Evolutionary conservation across 2,797 vertebrate genomes (phyloP), one percentile per base, ranked within the genome.

Genomic region (Apogon hyalosoma): DNA sequence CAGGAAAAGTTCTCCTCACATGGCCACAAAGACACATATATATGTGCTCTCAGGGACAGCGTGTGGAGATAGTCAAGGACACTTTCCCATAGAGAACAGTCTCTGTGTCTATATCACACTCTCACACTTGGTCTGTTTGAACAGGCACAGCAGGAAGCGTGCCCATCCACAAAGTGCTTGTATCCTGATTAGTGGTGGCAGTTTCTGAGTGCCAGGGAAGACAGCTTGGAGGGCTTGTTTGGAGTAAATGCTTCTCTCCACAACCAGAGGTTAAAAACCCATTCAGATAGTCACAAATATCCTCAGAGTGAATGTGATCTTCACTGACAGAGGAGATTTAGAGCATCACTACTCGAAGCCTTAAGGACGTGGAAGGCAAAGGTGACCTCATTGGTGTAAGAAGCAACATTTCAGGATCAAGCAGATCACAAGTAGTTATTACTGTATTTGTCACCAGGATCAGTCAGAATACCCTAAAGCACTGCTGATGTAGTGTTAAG

Each of bases 171-270:
- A 31, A 51, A 18, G 70, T 21, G 39, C 80, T 64, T 21, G 69
- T 52, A 13, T 73, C 77, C 87, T 91, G 88, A 92, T 93, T 92
- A 91, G 86, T 78, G 73, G 74, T 86, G 75, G 61, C 79, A 78
- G 69, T 72, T 73, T 74, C 75, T 54, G 65, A 61, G 73, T 76
- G 81, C 87, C 79, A 80, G 66, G 53, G 56, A 75, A 74, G 83
- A 82, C 81, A 75, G 82, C 79, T 79, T 66, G 66, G 68, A 83
- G 73, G 67, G 73, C 82, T 85, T 80, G 79, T 85, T 79, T 76
- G 71, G 75, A 87, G 87, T 81, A 79, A 87, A 77, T 40, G 76
- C 74, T 64, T 63, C 58, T 66, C 69, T 75, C 39, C 67, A 54
- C 56, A 83, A 84, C 65, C 67, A 82, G 80, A 90, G 88, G 86